Percentiles rank a stretch among this genome's conserved stretches.
These are phyloP conservation scores for Andrena praecox DNA, from an alignment of 2,888 invertebrate species.

Conservation along the genomic window DNA sequence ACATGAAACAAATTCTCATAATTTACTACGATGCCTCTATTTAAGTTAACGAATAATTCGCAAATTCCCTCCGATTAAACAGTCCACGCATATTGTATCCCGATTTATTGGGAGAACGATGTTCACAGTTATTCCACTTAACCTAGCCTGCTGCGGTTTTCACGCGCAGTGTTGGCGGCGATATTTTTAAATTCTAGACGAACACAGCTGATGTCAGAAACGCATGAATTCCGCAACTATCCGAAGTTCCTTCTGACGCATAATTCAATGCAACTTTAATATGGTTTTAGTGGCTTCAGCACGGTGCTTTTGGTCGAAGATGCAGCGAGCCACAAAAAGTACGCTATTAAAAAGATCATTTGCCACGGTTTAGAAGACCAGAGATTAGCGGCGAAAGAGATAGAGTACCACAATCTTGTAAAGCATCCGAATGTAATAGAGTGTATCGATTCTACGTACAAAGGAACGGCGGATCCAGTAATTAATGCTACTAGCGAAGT, in stretches of 20 bases:
- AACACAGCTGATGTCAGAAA: neutral
- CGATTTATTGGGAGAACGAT: neutral
- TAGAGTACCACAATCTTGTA: slow-evolving; percentile 90
- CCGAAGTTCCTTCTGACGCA: neutral
- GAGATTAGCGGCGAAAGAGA: slow-evolving; percentile 89
- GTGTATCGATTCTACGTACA: slow-evolving; percentile 89
- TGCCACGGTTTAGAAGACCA: slow-evolving; percentile 93
- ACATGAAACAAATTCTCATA: slow-evolving; percentile 16
- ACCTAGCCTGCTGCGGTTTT: slow-evolving; percentile 30
- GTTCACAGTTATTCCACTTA: slow-evolving; percentile 25
- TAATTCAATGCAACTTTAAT: slow-evolving; percentile 33
- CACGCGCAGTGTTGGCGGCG: neutral
- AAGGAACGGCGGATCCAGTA: slow-evolving; percentile 89
- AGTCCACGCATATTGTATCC: neutral
- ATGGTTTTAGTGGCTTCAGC: slow-evolving; percentile 91
- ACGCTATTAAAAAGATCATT: slow-evolving; percentile 92
- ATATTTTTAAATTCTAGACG: neutral
- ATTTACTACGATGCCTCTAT: neutral
- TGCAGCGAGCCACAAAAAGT: slow-evolving; percentile 87
- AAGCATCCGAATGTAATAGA: slow-evolving; percentile 91
- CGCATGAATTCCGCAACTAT: neutral
- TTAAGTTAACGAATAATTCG: neutral
- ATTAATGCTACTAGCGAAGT: slow-evolving; percentile 90
- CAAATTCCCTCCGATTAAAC: neutral
- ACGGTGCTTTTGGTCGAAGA: slow-evolving; percentile 92